These are phyloP conservation scores for Patiria miniata DNA, from an alignment of 35 echinoderm and acorn worm species.

Conservation along the genomic window DNA sequence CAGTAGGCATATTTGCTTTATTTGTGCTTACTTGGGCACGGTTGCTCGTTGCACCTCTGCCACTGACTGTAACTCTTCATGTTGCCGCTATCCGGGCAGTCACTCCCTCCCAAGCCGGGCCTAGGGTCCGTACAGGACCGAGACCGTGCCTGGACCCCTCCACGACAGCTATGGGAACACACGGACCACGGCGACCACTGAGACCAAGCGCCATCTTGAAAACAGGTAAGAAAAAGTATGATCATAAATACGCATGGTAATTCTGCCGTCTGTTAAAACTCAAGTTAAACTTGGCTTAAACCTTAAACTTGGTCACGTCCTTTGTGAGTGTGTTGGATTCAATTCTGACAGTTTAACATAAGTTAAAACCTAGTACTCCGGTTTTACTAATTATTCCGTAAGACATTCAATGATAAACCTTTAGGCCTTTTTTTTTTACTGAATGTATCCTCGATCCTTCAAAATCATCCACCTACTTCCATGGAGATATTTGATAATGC, in stretches of 20 bases:
- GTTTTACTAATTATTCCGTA: no score
- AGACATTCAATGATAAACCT: no score
- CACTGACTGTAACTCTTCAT: constrained; percentile 52
- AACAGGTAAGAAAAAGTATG: background rate
- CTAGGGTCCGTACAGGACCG: constrained; percentile 81
- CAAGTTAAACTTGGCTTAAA: background rate
- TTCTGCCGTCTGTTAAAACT: background rate
- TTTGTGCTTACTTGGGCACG: constrained; percentile 79
- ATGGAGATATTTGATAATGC: no score
- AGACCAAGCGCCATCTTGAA: constrained; percentile 78
- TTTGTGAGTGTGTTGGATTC: background rate
- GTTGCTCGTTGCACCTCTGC: constrained; percentile 73
- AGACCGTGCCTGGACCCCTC: constrained; percentile 78
- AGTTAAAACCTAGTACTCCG: no score
- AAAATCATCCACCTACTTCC: no score
- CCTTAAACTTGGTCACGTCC: background rate
- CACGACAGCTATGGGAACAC: constrained; percentile 71
- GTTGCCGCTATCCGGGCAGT: constrained; percentile 59
- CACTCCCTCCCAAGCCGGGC: constrained; percentile 44
- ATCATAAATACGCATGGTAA: no score
- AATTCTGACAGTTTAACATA: no score
- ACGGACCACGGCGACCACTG: constrained; percentile 81
- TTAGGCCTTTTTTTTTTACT: no score
- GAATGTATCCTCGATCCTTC: no score
- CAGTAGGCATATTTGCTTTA: no score